Evolutionary conservation across 2,888 invertebrate genomes (phyloP), one percentile per base, ranked within the genome.

Genomic region (Chrysopilus asiliformis): DNA sequence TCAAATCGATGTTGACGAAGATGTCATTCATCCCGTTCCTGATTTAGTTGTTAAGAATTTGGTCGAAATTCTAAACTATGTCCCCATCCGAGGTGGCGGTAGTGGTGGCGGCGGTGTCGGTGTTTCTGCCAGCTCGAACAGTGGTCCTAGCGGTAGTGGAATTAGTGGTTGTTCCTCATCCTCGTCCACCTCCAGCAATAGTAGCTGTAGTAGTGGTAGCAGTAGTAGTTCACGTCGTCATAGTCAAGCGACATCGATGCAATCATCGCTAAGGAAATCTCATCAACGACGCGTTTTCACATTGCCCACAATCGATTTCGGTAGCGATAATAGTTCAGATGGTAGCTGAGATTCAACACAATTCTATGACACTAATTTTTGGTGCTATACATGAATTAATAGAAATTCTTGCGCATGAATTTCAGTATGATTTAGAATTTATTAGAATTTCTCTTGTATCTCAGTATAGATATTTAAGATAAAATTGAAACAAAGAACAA

Each of bases 271-370:
- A 8, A 38, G 19, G 15, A n/a, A 14, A 19, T 37, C 32, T 6
- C n/a, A 10, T 9, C 32, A 37, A 14, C 25, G 39, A 12, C 43
- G 47, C 6, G 44, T 43, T 4, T 17, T 38, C 26, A 43, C 61
- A 10, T 42, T 58, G 43, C 58, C 60, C 9, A 57, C 57, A 7
- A 49, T 60, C 45, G 59, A 63, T 33, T 60, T 52, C 43, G 56
- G 51, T 38, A 61, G 58, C 43, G 62, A 62, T 44, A 63, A 61
- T 38, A 60, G 60, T 40, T 60, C 58, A 41, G 63, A 63, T 40
- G 60, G 63, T 36, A 47, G 52, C 34, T 53, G 47, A 52, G 39
- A 28, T 26, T 26, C 12, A 22, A n/a, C n/a, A n/a, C n/a, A n/a
- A n/a, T n/a, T n/a, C n/a, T n/a, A n/a, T n/a, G n/a, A n/a, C n/a